Conservation (phyloP, 2,888 invertebrate genomes). For the Tiliacea aurago region DNA sequence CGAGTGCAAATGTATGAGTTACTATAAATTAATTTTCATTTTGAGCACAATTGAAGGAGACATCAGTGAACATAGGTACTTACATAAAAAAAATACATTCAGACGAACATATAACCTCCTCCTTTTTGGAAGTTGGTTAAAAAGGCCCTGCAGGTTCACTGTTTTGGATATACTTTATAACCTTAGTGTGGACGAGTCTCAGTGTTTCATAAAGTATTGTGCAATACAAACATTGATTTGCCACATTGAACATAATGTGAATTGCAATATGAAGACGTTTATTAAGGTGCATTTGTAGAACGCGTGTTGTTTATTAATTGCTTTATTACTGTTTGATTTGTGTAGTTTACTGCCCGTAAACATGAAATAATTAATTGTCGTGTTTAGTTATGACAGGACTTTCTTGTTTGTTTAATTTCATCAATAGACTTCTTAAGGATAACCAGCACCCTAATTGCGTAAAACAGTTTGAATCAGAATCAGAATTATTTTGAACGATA, state of each 20-base stretch:
- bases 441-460: no score
- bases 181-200: background rate
- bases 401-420: background rate
- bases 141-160: no score
- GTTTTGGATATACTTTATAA: background rate
- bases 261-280: slow-evolving; percentile 9
- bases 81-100: no score
- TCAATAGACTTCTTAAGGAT: background rate
- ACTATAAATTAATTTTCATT: no score
- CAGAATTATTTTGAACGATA: no score
- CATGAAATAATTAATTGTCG: slow-evolving; percentile 6
- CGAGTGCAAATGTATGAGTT: no score
- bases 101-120: no score
- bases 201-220: slow-evolving; percentile 27
- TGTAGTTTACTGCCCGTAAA: background rate
- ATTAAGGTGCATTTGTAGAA: slow-evolving; percentile 12
- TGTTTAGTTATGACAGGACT: background rate
- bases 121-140: no score
- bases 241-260: slow-evolving; percentile 17
- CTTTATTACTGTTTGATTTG: slow-evolving; percentile 26
- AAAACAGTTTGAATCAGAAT: no score
- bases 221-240: slow-evolving; percentile 27
- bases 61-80: no score
- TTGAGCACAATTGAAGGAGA: no score
- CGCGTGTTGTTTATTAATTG: slow-evolving; percentile 27